phyloP scores from a whole-genome alignment of 2,113 vertebrate species.

The Pteruthius melanotis region DNA sequence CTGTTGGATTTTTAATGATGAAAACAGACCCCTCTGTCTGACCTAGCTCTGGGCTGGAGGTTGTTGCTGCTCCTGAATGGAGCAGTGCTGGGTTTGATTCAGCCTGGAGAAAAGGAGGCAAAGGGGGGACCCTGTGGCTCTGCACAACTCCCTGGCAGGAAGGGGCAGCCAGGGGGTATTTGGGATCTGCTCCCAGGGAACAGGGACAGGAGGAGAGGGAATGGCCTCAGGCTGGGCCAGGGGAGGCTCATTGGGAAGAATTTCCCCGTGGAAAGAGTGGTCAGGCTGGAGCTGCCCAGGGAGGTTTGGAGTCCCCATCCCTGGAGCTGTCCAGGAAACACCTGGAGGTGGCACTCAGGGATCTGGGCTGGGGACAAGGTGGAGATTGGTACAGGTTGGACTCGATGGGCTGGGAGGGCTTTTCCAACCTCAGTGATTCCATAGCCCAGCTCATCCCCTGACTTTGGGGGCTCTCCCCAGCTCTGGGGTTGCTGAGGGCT shows the following conservation, averaged over 20 bases:
- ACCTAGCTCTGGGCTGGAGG: neutral
- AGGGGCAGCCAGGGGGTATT: neutral
- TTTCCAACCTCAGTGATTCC: neutral
- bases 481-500: neutral
- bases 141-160: neutral
- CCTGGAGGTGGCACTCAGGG: neutral
- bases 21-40: neutral
- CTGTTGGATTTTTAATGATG: neutral
- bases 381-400: no score
- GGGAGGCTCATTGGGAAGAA: neutral
- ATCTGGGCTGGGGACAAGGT: neutral
- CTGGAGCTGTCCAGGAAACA: neutral
- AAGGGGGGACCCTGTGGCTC: neutral
- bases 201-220: neutral
- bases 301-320: neutral
- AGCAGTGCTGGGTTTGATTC: neutral
- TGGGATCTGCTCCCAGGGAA: neutral
- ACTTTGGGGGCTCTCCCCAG: neutral
- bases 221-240: neutral
- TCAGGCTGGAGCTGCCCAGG: neutral
- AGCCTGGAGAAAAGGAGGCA: neutral
- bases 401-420: neutral
- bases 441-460: neutral
- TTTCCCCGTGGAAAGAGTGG: neutral
- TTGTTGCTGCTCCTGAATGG: rapidly evolving